Percentiles rank a stretch among this genome's conserved stretches.
These are phyloP conservation scores for Alsophila aescularia DNA, from an alignment of 2,888 invertebrate species.

Conservation along the genomic window DNA sequence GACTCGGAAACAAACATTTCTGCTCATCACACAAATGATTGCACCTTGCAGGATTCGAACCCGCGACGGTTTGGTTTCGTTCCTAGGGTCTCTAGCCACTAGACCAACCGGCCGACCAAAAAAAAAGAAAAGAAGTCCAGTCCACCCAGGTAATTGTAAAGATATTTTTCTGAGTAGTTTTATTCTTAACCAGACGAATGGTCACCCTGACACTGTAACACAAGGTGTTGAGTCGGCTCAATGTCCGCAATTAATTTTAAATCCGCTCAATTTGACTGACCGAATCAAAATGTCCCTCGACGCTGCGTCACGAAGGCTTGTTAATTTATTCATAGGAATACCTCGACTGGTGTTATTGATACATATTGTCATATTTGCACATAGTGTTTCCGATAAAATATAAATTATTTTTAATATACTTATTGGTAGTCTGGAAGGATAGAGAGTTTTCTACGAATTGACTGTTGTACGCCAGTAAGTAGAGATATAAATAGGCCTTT, in stretches of 20 bases:
- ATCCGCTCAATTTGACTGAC: constrained; percentile 65
- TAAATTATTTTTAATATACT: constrained; percentile 37
- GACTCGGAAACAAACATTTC: no score
- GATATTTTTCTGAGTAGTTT: no score
- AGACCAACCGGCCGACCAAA: no score
- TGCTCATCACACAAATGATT: no score
- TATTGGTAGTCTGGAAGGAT: constrained; percentile 30
- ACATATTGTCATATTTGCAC: constrained; percentile 30
- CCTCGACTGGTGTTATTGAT: constrained; percentile 43
- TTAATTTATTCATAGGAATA: constrained; percentile 74
- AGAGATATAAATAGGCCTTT: no score
- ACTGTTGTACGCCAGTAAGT: background rate
- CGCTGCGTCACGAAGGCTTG: constrained; percentile 40
- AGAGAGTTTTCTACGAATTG: constrained; percentile 2
- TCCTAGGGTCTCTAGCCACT: no score
- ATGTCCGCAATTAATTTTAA: constrained; percentile 65
- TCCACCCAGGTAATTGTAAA: no score
- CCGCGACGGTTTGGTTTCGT: no score
- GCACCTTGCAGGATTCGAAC: no score
- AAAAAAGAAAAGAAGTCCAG: no score
- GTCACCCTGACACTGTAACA: constrained; percentile 18
- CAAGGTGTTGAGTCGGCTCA: constrained; percentile 40
- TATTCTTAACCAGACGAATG: no score
- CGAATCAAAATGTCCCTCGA: constrained; percentile 58
- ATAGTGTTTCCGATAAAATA: constrained; percentile 31